These are phyloP conservation scores for Stenchaetothrips biformis DNA, from an alignment of 2,888 invertebrate genomes.

Conservation along the genomic window DNA sequence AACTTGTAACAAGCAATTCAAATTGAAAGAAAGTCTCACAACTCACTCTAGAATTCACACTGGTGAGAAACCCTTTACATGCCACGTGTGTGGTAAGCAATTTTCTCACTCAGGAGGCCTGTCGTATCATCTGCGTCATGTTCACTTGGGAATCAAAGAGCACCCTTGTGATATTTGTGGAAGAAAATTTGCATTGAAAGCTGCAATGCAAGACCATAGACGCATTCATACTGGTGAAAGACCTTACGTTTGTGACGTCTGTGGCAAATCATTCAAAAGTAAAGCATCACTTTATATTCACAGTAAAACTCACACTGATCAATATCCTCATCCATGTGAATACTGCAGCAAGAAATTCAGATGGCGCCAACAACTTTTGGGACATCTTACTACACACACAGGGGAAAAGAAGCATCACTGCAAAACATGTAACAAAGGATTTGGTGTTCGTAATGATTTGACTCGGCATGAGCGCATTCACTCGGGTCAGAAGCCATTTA, in stretches of 20 bases:
- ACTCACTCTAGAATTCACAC: slow-evolving; percentile 49
- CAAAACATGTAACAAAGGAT: slow-evolving; percentile 27
- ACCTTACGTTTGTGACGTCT: slow-evolving; percentile 48
- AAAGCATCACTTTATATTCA: slow-evolving; percentile 50
- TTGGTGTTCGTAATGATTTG: slow-evolving; percentile 46
- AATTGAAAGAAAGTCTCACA: slow-evolving; percentile 30
- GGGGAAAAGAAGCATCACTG: slow-evolving; percentile 33
- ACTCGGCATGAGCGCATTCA: slow-evolving; percentile 53
- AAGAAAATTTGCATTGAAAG: slow-evolving; percentile 49
- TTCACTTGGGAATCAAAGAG: slow-evolving; percentile 48
- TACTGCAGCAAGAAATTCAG: slow-evolving; percentile 53
- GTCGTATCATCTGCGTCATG: slow-evolving; percentile 51
- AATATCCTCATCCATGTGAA: slow-evolving; percentile 48
- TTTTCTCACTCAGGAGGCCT: slow-evolving; percentile 37
- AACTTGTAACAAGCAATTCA: slow-evolving; percentile 41
- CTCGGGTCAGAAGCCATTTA: slow-evolving; percentile 35
- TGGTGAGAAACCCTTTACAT: slow-evolving; percentile 48
- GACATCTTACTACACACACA: slow-evolving; percentile 35
- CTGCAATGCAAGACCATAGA: slow-evolving; percentile 49
- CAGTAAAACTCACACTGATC: slow-evolving; percentile 48
- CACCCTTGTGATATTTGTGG: slow-evolving; percentile 52
- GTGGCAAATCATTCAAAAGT: slow-evolving; percentile 48
- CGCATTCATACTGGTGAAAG: slow-evolving; percentile 48
- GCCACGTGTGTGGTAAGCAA: slow-evolving; percentile 46
- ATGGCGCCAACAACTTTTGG: slow-evolving; percentile 36